A percentile compares a stretch with the other conserved stretches of the same genome.
phyloP scores from a whole-genome alignment of 2,888 invertebrate species.

The Allophyes oxyacanthae region DNA sequence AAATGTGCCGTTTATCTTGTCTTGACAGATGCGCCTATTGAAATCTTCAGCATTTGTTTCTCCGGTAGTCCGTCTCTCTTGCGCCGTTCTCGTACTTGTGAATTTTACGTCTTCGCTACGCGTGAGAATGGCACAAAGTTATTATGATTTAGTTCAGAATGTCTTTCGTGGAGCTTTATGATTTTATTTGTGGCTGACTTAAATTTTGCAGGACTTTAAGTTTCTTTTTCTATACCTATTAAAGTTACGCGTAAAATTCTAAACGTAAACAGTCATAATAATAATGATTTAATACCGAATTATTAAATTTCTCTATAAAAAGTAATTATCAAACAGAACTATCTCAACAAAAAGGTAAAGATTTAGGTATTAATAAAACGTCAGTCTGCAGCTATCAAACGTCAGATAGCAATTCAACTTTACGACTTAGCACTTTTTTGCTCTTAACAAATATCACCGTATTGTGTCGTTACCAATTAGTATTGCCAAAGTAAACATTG shows the following conservation, averaged over 20 bases:
- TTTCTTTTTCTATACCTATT: too few species aligned
- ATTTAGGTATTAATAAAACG: slow-evolving; percentile 5
- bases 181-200: slow-evolving; percentile 36
- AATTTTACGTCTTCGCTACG: slow-evolving; percentile 42
- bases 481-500: slow-evolving; percentile 66
- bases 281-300: too few species aligned
- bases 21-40: slow-evolving; percentile 68
- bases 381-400: slow-evolving; percentile 11
- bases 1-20: slow-evolving; percentile 61
- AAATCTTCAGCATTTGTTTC: slow-evolving; percentile 49
- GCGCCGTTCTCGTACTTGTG: slow-evolving; percentile 13
- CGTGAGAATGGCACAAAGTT: slow-evolving; percentile 23
- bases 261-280: too few species aligned
- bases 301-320: not conserved
- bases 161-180: slow-evolving; percentile 43
- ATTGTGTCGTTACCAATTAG: slow-evolving; percentile 76
- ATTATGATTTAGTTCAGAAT: slow-evolving; percentile 44
- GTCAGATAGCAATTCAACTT: slow-evolving; percentile 15
- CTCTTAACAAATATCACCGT: slow-evolving; percentile 24
- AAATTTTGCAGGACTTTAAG: too few species aligned
- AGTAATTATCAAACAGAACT: not conserved
- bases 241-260: too few species aligned
- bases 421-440: slow-evolving; percentile 17
- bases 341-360: not conserved
- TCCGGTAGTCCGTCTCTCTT: slow-evolving; percentile 13